A percentile compares a stretch with the other conserved stretches of the same genome.
phyloP scores from a whole-genome alignment of 2,888 invertebrate genomes.

The Agonopterix arenella region DNA sequence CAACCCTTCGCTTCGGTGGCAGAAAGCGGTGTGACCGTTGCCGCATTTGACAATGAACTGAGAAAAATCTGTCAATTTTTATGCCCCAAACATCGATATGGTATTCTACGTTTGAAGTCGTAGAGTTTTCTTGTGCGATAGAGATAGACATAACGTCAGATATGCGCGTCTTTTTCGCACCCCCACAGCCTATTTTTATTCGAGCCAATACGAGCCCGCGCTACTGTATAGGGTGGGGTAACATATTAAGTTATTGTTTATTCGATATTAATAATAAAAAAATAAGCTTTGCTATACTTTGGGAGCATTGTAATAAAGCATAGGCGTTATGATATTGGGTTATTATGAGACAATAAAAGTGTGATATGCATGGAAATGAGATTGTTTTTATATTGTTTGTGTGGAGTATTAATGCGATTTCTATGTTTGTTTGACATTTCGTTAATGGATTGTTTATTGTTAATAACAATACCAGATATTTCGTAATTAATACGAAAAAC shows the following conservation, averaged over 20 bases:
- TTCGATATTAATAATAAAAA: conserved; percentile 72
- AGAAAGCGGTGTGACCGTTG: conserved; percentile 35
- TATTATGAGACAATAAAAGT: conserved; percentile 54
- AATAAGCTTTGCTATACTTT: conserved; percentile 46
- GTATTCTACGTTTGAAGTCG: conserved; percentile 70
- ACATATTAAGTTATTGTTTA: conserved; percentile 75
- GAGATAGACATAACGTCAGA: conserved; percentile 29
- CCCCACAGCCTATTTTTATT: conserved; percentile 71
- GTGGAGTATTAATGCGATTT: conserved; percentile 45
- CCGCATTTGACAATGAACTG: conserved; percentile 64
- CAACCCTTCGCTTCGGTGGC: conserved; percentile 46
- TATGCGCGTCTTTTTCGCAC: conserved; percentile 49
- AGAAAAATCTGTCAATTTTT: conserved; percentile 77
- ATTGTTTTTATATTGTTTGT: conserved; percentile 50
- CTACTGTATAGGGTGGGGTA: conserved; percentile 63
- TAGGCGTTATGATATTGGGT: conserved; percentile 37
- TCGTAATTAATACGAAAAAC: no score
- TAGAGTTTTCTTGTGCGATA: conserved; percentile 56
- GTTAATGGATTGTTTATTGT: no score
- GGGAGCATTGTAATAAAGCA: conserved; percentile 48
- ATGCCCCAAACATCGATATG: conserved; percentile 73
- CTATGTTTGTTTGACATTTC: conserved; percentile 43
- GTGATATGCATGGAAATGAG: conserved; percentile 50
- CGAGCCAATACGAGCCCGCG: conserved; percentile 64
- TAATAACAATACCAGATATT: no score